Percentiles rank a stretch among this genome's conserved stretches.
Evolutionary conservation across 2,113 vertebrate genomes (phyloP).

Genomic region (Campylorhamphus procurvoides): DNA sequence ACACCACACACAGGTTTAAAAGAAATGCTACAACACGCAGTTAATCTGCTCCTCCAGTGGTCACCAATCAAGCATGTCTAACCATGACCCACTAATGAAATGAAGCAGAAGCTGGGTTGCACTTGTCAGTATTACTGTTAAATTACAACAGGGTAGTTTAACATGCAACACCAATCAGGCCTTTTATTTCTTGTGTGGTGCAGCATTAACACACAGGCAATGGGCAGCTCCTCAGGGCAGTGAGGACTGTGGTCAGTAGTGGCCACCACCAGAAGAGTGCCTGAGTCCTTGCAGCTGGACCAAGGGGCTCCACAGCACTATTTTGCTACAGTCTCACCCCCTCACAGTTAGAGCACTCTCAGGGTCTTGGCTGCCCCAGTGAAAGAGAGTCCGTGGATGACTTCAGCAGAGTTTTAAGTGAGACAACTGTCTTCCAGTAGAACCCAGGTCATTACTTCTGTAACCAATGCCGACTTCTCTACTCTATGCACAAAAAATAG

Average conservation of each 20-base stretch:
- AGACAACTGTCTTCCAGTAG: not conserved
- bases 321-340: not conserved
- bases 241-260: rapidly evolving
- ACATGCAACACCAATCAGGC: not conserved
- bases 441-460: not conserved
- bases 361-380: not conserved
- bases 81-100: slow-evolving; percentile 18
- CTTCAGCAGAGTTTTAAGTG: not conserved
- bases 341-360: not conserved
- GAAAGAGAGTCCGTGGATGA: not conserved
- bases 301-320: not conserved
- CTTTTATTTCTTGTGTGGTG: not conserved
- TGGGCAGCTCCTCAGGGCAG: not conserved
- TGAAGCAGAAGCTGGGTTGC: not conserved
- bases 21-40: not conserved
- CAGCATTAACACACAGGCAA: rapidly evolving
- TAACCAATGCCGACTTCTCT: not conserved
- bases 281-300: not conserved
- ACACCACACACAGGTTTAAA: not conserved
- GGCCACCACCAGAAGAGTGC: not conserved
- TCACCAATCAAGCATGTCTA: not conserved
- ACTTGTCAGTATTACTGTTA: not conserved
- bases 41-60: not conserved
- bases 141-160: not conserved
- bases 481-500: not conserved